Evolutionary conservation across 1,140 invertebrate genomes (phyloP), one percentile per base, ranked within the genome.

Genomic region (Heliconius nattereri): DNA sequence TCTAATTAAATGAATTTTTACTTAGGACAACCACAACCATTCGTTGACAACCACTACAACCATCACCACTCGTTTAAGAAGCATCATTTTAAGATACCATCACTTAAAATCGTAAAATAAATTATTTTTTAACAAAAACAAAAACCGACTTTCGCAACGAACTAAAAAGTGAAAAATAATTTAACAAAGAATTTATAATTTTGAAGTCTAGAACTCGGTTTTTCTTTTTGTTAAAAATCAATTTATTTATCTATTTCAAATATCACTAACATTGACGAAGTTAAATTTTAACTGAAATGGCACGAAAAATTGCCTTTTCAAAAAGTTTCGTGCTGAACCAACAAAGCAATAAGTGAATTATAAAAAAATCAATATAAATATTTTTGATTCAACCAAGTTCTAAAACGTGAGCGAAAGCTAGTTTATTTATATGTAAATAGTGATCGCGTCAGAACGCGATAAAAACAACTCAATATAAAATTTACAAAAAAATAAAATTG

Each of bases 351-450:
- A 66, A 66, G 23, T 66, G 60, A 66, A 66, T 26, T 66, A 66
- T 66, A 66, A 66, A 66, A 66, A 66, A 66, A 66, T 66, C 60
- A 29, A 66, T 66, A 66, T 11, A 66, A 66, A 29, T 29, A 66
- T 66, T 66, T 66, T 66, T 66, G 23, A 66, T 66, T 66, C 13
- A 29, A 66, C 60, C 3, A 66, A 66, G 26, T 29, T 29, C 60
- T 66, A 29, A 66, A 66, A 66, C 60, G 60, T 66, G 60, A 66
- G 23, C 60, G 60, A 66, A 66, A 66, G 60, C 16, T 66, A 29
- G 23, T 66, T 66, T 29, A 29, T 66, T 66, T 66, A 66, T 66
- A 66, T 66, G 60, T 66, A 66, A 66, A 66, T 66, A 66, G 60
- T 60, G 60, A 66, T 26, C 9, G 60, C 13, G 23, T 66, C 3